Evolutionary conservation across 2,888 invertebrate species (phyloP).

Genomic region (Acanthosepion esculentum): DNA sequence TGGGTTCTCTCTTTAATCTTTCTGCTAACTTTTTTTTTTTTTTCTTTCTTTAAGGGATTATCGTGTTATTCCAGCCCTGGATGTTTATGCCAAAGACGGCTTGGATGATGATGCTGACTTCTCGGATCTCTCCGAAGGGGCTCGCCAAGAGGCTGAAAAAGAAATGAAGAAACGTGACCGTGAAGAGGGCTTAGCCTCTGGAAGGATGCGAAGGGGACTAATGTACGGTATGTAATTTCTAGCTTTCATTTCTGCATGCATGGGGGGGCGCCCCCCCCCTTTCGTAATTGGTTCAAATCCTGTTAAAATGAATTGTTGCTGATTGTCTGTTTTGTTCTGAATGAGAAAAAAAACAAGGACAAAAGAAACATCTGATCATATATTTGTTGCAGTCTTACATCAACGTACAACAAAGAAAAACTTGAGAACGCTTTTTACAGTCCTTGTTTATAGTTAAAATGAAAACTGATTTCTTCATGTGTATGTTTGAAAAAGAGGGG

Average conservation of each 20-base stretch:
- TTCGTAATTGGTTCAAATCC: neutral
- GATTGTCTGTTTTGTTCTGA: no score
- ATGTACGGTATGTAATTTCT: slow-evolving; percentile 82
- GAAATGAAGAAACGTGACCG: slow-evolving; percentile 90
- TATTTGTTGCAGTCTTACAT: no score
- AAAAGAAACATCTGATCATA: no score
- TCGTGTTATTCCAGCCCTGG: slow-evolving; percentile 94
- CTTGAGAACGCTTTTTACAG: no score
- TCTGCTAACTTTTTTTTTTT: neutral
- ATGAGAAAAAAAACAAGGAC: no score
- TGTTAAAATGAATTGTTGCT: no score
- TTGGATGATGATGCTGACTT: slow-evolving; percentile 90
- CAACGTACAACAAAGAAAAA: no score
- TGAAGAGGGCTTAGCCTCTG: slow-evolving; percentile 76
- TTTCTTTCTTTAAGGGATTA: slow-evolving; percentile 88
- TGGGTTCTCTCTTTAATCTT: neutral
- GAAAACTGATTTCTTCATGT: no score
- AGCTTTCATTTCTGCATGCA: no score
- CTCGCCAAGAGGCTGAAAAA: slow-evolving; percentile 91
- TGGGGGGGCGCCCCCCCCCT: no score
- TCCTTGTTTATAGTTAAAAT: no score
- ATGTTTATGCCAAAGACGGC: slow-evolving; percentile 90
- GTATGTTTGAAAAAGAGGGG: no score
- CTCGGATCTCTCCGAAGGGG: slow-evolving; percentile 86
- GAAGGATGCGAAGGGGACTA: slow-evolving; percentile 84